phyloP scores from a whole-genome alignment of 1,140 invertebrate species.

The Leucophenga varia region DNA sequence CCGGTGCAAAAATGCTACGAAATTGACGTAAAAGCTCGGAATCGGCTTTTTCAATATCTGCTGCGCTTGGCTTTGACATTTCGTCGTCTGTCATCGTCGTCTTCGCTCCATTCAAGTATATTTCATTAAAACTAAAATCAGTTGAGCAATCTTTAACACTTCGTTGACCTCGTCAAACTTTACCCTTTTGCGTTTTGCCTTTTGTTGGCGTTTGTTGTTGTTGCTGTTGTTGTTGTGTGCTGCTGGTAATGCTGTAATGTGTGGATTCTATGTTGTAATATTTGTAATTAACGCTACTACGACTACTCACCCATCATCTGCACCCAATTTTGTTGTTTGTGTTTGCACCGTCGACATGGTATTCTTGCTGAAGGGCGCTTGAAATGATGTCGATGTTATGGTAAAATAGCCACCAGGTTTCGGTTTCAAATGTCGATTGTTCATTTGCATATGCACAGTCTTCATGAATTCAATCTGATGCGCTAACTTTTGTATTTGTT shows the following conservation, averaged over 20 bases:
- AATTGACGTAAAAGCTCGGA: constrained; percentile 40
- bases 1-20: constrained; percentile 36
- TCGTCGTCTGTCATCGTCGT: constrained; percentile 5
- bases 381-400: constrained; percentile 57
- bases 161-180: constrained; percentile 56
- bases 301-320: constrained; percentile 26
- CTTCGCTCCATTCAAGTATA: constrained; percentile 15
- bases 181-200: constrained; percentile 46
- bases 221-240: no score
- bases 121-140: constrained; percentile 40
- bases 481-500: constrained; percentile 86
- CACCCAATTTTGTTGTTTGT: constrained; percentile 43
- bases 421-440: constrained; percentile 83
- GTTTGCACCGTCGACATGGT: constrained; percentile 47
- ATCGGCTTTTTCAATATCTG: constrained; percentile 19
- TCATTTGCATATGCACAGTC: constrained; percentile 89
- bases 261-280: no score
- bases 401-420: constrained; percentile 79
- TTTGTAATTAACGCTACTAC: no score
- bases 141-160: constrained; percentile 57
- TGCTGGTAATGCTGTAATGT: constrained; percentile 26
- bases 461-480: constrained; percentile 92
- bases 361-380: constrained; percentile 51
- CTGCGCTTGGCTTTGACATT: no score
- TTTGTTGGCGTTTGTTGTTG: constrained; percentile 50